Base-by-base conservation (phyloP, 2,888 invertebrate genomes). In the Acronicta aceris region DNA sequence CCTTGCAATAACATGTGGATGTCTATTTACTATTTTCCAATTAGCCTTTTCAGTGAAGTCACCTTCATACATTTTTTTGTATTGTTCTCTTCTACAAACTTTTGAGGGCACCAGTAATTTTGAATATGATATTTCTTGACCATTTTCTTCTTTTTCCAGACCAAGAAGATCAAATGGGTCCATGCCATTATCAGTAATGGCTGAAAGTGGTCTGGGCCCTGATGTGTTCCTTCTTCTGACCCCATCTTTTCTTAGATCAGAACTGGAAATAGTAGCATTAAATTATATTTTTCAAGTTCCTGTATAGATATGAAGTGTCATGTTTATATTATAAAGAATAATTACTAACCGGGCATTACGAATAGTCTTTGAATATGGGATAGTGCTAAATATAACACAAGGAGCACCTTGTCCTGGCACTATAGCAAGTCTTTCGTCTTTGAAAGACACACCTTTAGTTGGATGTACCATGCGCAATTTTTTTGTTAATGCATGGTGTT, bases 71-170 rank as follows among this genome's bases (percentile, higher is more conserved):
- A 94, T 91, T 71, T 92, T 94, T 69, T 89, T 89, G 67, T 92
- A 91, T 51, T 94, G 94, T 56, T 95, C 94, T 66, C 93, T 87
- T 17, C 91, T 90, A 69, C 88, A 89, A 38, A 92, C 81, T 75
- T 90, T 95, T 17, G 98, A 97, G 51, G 98, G 97, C 55, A 97
- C 96, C 71, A 98, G 92, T 63, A 98, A 92, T 85, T 97, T 97
- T 40, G 97, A 97, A 91, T 98, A 99, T 16, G 98, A 98, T 79
- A 98, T 96, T 90, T 98, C 98, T 97, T 98, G 98, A 56, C 98
- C 98, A 89, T 98, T 97, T 88, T 97, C 96, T 67, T 96, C 96
- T 85, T 96, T 95, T 84, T 98, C 97, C 64, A 98, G 95, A 38
- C 98, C 98, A 62, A 98, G 92, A 41, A 98, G 96, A 86, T 98